A percentile compares a stretch with the other conserved stretches of the same genome.
Conservation (phyloP, 2,888 invertebrate species). For the Polietes domitor region DNA sequence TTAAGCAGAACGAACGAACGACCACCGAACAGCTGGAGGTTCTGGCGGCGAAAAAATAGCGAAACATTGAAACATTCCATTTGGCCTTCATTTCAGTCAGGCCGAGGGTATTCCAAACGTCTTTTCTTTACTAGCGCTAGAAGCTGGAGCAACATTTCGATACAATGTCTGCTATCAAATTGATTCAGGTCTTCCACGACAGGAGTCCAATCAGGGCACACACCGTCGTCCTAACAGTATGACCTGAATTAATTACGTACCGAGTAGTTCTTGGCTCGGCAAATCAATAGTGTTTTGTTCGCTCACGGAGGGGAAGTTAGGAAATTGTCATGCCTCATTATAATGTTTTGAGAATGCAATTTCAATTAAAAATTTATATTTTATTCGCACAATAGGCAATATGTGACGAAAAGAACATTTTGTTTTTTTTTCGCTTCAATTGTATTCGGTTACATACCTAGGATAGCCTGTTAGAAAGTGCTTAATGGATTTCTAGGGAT, state of each 20-base stretch:
- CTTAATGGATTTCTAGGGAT: no score
- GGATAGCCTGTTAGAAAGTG: no score
- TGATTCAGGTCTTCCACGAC: neutral
- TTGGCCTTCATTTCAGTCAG: neutral
- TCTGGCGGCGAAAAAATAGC: constrained; percentile 6
- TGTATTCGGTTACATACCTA: no score
- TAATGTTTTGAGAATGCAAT: neutral
- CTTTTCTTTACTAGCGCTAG: no score
- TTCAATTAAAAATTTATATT: constrained; percentile 29
- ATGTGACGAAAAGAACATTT: neutral
- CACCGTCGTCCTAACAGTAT: neutral
- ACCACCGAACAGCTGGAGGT: constrained; percentile 27
- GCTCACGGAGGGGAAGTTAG: neutral
- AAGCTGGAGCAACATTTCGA: constrained; percentile 31
- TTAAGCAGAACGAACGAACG: neutral
- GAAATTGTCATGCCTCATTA: constrained; percentile 10
- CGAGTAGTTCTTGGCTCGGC: neutral
- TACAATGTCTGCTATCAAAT: constrained; percentile 12
- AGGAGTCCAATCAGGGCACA: constrained; percentile 20
- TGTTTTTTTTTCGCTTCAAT: neutral
- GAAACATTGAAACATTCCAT: neutral
- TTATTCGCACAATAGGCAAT: neutral
- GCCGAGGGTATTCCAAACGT: neutral
- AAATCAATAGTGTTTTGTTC: neutral
- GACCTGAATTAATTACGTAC: neutral